Conservation (phyloP, 1,140 invertebrate species). For the Orchesella cincta region DNA sequence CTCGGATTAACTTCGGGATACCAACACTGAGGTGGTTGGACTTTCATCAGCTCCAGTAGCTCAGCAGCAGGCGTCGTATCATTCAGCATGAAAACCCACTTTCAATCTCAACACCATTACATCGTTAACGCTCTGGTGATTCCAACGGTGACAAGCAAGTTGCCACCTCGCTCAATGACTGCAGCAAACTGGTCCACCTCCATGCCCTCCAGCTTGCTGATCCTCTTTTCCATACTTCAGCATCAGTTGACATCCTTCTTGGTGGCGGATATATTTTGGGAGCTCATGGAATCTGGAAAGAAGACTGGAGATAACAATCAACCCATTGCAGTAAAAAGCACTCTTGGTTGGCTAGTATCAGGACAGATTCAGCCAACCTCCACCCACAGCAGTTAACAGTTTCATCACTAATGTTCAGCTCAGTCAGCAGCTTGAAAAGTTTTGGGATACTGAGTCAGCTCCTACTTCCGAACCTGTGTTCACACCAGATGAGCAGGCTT, state of each 20-base stretch:
- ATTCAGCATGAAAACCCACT: neutral
- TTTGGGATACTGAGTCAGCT: too few species aligned
- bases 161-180: neutral
- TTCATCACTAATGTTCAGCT: neutral
- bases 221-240: neutral
- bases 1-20: neutral
- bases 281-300: neutral
- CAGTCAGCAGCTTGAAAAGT: neutral
- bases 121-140: neutral
- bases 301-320: neutral
- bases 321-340: neutral
- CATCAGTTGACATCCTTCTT: neutral
- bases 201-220: neutral
- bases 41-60: neutral
- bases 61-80: neutral
- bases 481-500: neutral
- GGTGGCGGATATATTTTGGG: neutral
- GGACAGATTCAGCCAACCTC: neutral
- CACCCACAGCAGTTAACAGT: neutral
- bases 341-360: neutral
- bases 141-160: neutral
- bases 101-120: neutral
- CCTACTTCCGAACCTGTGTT: too few species aligned
- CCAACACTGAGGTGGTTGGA: neutral
- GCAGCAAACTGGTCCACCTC: neutral